These are phyloP conservation scores for Sphyrna mokarran DNA, from an alignment of 2,113 vertebrate genomes.

Conservation along the genomic window DNA sequence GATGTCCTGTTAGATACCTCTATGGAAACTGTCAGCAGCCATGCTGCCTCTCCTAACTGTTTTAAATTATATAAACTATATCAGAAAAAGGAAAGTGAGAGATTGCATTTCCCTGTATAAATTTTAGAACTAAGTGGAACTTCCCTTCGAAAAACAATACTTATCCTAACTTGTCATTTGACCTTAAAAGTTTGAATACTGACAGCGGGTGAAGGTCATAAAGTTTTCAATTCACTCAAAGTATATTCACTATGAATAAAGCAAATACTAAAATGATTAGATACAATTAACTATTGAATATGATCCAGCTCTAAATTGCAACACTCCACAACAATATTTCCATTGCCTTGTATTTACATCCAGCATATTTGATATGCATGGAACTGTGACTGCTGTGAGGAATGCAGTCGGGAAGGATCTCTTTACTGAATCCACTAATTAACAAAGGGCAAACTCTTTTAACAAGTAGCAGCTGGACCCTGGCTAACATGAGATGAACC, in stretches of 20 bases:
- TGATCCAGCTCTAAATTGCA: background rate
- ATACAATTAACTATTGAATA: background rate
- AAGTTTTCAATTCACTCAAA: background rate
- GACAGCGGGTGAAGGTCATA: background rate
- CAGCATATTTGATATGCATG: background rate
- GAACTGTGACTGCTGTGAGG: background rate
- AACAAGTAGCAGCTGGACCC: slow-evolving; percentile 25
- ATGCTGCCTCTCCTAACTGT: background rate
- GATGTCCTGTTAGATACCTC: background rate
- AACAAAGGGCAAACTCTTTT: slow-evolving; percentile 12
- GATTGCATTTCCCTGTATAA: background rate
- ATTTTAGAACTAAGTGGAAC: background rate
- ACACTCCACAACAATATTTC: background rate
- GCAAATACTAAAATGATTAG: background rate
- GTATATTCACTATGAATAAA: background rate
- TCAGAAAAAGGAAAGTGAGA: background rate
- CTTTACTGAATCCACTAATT: slow-evolving; percentile 25
- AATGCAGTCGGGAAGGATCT: background rate
- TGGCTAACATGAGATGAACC: slow-evolving; percentile 19
- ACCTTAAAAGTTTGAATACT: background rate
- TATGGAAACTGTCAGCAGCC: background rate
- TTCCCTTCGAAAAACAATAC: background rate
- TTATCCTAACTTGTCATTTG: background rate
- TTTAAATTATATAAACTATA: background rate
- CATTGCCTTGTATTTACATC: background rate